Conservation (phyloP, 2,797 vertebrate species). For the Chromis chromis region DNA sequence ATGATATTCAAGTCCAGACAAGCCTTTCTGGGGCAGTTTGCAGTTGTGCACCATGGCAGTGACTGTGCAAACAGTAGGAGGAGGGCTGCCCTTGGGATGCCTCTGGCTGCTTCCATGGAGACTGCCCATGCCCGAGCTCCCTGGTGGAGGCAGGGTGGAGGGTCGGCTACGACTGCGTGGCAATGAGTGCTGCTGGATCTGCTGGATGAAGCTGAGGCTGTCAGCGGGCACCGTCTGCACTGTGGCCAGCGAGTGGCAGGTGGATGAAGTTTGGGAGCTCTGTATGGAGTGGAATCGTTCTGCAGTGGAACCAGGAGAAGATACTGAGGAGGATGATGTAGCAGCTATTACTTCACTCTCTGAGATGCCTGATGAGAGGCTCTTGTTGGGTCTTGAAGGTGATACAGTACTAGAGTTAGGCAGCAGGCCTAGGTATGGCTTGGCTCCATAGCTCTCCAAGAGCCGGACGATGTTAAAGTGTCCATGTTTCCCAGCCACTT, state of each 20-base stretch:
- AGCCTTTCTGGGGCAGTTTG: slow-evolving; percentile 66
- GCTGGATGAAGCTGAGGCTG: slow-evolving; percentile 86
- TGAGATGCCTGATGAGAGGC: slow-evolving; percentile 57
- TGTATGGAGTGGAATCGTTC: slow-evolving; percentile 84
- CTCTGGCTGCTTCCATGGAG: slow-evolving; percentile 74
- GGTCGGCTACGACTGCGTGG: slow-evolving; percentile 85
- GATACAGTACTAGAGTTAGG: slow-evolving; percentile 66
- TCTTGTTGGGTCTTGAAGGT: slow-evolving; percentile 68
- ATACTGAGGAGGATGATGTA: slow-evolving; percentile 79
- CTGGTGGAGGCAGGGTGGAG: slow-evolving; percentile 79
- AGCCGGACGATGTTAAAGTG: slow-evolving; percentile 81
- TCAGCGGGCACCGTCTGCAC: slow-evolving; percentile 86
- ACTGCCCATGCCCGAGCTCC: slow-evolving; percentile 69
- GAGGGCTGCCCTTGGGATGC: slow-evolving; percentile 65
- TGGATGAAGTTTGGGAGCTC: slow-evolving; percentile 85
- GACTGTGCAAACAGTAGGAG: slow-evolving; percentile 63
- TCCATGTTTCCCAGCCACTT: slow-evolving; percentile 84
- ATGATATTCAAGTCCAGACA: slow-evolving; percentile 62
- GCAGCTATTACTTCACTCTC: slow-evolving; percentile 47
- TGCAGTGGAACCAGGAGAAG: slow-evolving; percentile 84
- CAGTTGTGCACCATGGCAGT: slow-evolving; percentile 72
- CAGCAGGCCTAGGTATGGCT: slow-evolving; percentile 74
- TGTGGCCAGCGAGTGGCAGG: slow-evolving; percentile 85
- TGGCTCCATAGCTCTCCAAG: slow-evolving; percentile 83
- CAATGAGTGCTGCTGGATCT: slow-evolving; percentile 87